phyloP scores from a whole-genome alignment of 2,113 vertebrate genomes.

The Pomatorhinus ruficollis region DNA sequence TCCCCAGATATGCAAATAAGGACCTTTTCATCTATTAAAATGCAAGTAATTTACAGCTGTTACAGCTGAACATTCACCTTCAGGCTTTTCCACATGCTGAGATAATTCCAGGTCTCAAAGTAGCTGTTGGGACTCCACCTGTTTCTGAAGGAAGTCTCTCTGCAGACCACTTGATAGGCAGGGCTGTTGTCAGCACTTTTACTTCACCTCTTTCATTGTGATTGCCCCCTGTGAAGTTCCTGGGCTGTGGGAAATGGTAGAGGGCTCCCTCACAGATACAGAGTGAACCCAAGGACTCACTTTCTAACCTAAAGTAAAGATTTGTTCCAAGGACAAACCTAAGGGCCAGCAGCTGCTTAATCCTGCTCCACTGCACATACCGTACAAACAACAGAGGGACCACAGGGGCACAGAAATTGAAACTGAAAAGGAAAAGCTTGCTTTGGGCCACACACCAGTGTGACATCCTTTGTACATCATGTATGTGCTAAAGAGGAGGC shows the following conservation, averaged over 20 bases:
- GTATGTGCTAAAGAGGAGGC: background rate
- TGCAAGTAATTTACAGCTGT: background rate
- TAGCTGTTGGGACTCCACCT: background rate
- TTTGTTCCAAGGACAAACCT: background rate
- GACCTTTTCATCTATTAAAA: conserved; percentile 1
- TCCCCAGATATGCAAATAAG: background rate
- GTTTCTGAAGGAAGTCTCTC: background rate
- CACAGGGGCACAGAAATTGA: background rate
- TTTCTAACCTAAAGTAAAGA: background rate
- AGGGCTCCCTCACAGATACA: background rate
- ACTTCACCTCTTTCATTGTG: background rate
- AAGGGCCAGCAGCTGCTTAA: background rate
- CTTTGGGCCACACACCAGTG: background rate
- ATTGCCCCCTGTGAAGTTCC: background rate
- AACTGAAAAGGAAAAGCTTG: background rate
- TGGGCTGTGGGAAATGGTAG: background rate
- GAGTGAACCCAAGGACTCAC: background rate
- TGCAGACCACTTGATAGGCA: background rate
- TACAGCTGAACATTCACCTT: background rate
- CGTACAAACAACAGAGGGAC: background rate
- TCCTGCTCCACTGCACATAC: background rate
- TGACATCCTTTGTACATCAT: background rate
- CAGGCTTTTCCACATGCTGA: background rate
- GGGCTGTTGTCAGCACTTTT: background rate
- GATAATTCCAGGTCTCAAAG: background rate